Evolutionary conservation across 2,888 invertebrate genomes (phyloP).

Genomic region (Orthosia incerta): DNA sequence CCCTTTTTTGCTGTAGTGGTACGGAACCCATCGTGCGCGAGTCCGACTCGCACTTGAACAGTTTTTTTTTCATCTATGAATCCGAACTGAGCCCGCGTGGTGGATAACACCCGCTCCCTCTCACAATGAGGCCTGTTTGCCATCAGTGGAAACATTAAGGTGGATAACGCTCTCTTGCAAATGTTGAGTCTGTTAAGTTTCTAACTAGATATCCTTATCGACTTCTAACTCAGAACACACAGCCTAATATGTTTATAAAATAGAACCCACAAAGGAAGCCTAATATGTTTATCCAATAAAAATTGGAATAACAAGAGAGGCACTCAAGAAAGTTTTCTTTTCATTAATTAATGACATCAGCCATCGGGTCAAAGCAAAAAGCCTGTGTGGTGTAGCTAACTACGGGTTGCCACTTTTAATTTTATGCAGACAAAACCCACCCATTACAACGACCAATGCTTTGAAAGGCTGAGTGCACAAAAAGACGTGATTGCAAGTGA

Average conservation of each 20-base stretch:
- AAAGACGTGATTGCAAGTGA: constrained; percentile 27
- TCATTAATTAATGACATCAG: constrained; percentile 41
- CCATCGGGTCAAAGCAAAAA: constrained; percentile 37
- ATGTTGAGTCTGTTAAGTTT: neutral
- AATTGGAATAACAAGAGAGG: neutral
- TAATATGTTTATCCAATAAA: neutral
- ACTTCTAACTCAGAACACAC: neutral
- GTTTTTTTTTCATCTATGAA: too few species aligned
- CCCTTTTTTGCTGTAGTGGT: too few species aligned
- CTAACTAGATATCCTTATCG: neutral
- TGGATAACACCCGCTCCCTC: too few species aligned
- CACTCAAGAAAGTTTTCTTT: constrained; percentile 34
- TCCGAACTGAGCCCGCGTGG: too few species aligned
- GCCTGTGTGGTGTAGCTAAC: constrained; percentile 28
- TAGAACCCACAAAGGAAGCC: neutral
- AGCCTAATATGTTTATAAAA: neutral
- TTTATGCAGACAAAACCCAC: constrained; percentile 51
- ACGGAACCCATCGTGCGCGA: too few species aligned
- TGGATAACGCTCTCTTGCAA: neutral
- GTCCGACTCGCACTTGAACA: too few species aligned
- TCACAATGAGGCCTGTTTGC: too few species aligned
- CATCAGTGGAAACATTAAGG: too few species aligned
- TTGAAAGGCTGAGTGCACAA: constrained; percentile 42
- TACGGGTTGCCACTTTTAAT: constrained; percentile 50
- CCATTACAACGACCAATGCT: constrained; percentile 35